Base-by-base conservation (phyloP, 1,140 invertebrate species). In the Marisa cornuarietis region DNA sequence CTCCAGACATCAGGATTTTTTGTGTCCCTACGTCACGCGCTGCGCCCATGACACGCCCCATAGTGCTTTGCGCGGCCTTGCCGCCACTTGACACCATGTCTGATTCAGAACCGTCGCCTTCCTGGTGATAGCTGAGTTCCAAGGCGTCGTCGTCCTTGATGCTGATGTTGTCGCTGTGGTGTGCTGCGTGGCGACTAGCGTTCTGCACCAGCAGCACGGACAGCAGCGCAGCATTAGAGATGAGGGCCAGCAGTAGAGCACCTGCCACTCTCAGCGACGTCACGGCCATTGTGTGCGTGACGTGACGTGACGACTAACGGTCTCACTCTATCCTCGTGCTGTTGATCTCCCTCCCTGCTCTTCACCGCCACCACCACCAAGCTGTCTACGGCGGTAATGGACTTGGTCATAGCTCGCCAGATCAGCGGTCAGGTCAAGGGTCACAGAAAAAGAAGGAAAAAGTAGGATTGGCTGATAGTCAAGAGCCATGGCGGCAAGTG, bases 221-320 rank as follows among this genome's bases (percentile, higher is more conserved):
- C 20, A 77, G 76, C 18, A 77, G 65, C 8, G 76, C 54, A 63
- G 76, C 76, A 63, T 77, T 77, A 22, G 63, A 69, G 6, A 63
- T 31, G 11, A 77, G 42, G 7, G 76, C 51, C 20, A 77, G 14
- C 9, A 77, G 51, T 3, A 77, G 65, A 54, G 76, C 76, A n/a
- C n/a, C 49, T 4, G 31, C 65, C 51, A 77, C 42, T 54, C 54
- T 77, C 16, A 51, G 54, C 26, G 76, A n/a, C 18, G 42, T 54
- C 42, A 63, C 65, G 51, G 71, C 49, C 42, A 18, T 72, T 18
- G 20, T 72, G 71, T 49, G 20, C 20, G 42, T 49, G 26, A 20
- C n/a, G 69, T 42, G 69, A 26, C 51, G 69, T 18, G 11, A 3
- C 16, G 31, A 18, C 54, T 58, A 18, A 58, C 54, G 11, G 11